Evolutionary conservation across 2,113 vertebrate genomes (phyloP).

Genomic region (Scomber scombrus): DNA sequence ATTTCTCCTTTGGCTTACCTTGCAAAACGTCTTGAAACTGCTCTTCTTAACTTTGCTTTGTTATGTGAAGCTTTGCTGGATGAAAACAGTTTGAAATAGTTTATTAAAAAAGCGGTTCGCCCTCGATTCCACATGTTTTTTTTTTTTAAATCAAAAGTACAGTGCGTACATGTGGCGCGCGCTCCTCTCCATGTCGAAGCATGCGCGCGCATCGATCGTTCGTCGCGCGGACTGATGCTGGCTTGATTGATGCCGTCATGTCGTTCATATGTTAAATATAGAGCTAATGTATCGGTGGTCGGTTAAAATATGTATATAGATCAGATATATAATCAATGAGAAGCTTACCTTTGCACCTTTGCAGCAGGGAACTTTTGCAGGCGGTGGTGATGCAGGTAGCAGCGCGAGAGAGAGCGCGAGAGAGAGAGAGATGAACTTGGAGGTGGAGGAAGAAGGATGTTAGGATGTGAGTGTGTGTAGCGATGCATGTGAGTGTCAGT

Average conservation of each 20-base stretch:
- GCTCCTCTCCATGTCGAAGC: constrained; percentile 2
- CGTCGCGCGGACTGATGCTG: background rate
- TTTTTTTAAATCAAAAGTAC: background rate
- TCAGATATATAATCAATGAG: background rate
- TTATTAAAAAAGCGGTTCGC: background rate
- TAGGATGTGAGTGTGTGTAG: background rate
- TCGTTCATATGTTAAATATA: background rate
- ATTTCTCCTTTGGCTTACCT: background rate
- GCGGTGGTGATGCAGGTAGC: constrained; percentile 6
- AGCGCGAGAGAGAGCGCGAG: background rate
- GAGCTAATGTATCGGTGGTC: background rate
- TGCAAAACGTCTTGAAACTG: background rate
- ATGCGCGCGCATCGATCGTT: background rate
- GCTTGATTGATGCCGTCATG: background rate
- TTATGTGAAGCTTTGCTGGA: no score
- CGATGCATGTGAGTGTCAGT: no score
- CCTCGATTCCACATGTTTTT: background rate
- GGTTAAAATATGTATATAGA: background rate
- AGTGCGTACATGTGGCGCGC: background rate
- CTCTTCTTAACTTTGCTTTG: background rate
- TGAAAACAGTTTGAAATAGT: background rate
- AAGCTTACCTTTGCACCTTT: constrained; percentile 32
- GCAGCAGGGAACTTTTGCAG: constrained; percentile 45
- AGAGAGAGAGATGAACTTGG: background rate
- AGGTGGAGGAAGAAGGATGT: background rate